Conservation (phyloP, 2,888 invertebrate species). For the Bellardia bayeri region DNA sequence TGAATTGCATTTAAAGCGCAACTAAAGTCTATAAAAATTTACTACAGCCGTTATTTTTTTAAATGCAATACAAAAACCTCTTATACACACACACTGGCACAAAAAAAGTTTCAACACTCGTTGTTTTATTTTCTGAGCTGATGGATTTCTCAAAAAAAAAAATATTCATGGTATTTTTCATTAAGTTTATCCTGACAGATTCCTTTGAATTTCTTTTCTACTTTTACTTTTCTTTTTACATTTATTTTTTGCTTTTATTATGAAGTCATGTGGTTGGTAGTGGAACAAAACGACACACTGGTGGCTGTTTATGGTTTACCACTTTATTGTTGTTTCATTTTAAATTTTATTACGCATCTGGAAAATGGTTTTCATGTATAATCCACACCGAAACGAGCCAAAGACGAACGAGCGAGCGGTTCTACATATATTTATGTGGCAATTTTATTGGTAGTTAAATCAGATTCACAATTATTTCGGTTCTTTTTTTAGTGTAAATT, state of each 20-base stretch:
- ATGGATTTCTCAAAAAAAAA: constrained; percentile 47
- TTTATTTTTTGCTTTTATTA: background rate
- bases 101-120: background rate
- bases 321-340: constrained; percentile 62
- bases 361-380: constrained; percentile 31
- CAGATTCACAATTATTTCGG: constrained; percentile 30
- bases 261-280: constrained; percentile 41
- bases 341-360: constrained; percentile 57
- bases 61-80: background rate
- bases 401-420: background rate
- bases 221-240: background rate
- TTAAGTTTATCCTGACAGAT: constrained; percentile 48
- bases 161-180: constrained; percentile 61
- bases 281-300: constrained; percentile 28
- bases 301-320: constrained; percentile 59
- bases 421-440: background rate
- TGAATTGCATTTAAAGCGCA: background rate
- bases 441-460: constrained; percentile 55
- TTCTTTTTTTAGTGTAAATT: constrained; percentile 38
- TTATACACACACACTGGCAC: background rate
- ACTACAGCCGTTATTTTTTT: background rate
- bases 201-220: constrained; percentile 27
- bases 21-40: constrained; percentile 8
- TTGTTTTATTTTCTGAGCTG: constrained; percentile 22
- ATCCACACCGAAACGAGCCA: background rate